Evolutionary conservation across 2,113 vertebrate genomes (phyloP).

Genomic region (Cryptotis parvus): DNA sequence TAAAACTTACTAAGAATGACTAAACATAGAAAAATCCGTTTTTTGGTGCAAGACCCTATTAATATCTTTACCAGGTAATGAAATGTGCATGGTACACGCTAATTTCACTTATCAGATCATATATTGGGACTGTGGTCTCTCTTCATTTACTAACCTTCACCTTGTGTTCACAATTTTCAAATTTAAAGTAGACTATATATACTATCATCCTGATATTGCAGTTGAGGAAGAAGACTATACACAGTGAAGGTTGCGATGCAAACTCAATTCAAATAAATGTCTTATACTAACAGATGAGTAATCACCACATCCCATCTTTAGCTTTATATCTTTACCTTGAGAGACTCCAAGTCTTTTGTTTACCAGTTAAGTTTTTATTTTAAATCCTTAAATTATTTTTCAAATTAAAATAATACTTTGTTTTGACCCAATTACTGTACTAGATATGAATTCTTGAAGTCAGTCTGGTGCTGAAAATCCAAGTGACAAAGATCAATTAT

Average conservation of each 20-base stretch:
- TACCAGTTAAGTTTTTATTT: no score
- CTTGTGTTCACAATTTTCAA: slow-evolving; percentile 31
- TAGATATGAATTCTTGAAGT: not conserved
- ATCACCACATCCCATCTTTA: no score
- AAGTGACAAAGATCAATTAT: not conserved
- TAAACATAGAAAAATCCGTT: not conserved
- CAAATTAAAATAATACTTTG: not conserved
- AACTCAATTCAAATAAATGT: not conserved
- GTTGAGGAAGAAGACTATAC: not conserved
- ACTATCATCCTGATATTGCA: not conserved
- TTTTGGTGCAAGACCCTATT: not conserved
- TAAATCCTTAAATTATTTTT: not conserved
- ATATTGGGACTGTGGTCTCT: not conserved
- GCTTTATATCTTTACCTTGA: no score
- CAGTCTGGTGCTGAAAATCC: not conserved
- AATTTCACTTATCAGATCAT: not conserved
- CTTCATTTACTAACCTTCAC: slow-evolving; percentile 3
- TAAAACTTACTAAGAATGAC: slow-evolving; percentile 15
- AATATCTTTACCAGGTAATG: not conserved
- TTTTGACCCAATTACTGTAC: no score
- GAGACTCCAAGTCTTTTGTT: no score
- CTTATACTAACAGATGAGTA: not conserved
- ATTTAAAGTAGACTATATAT: not conserved
- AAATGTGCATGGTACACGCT: not conserved
- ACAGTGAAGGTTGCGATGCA: slow-evolving; percentile 1